These are phyloP conservation scores for Drosophila mayri DNA, from an alignment of 1,140 invertebrate species.

Conservation along the genomic window DNA sequence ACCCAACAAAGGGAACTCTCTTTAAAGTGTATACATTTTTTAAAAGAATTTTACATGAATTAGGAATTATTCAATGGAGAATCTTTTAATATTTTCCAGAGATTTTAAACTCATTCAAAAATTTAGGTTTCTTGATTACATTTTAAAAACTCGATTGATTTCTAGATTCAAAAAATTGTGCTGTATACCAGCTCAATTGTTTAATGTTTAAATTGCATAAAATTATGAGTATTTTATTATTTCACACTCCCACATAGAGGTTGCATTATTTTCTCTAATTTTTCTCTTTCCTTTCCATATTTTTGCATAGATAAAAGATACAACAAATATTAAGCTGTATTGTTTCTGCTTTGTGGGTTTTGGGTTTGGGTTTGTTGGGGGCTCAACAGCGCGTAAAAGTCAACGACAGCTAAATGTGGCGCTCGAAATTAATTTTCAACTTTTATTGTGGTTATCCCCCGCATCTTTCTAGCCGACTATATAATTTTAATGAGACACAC, in stretches of 20 bases:
- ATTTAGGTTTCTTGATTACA: too few relatives aligned
- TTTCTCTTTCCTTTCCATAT: conserved; percentile 38
- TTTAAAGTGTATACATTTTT: background rate
- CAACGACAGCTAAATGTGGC: conserved; percentile 77
- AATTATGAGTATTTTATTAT: too few relatives aligned
- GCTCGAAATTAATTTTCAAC: conserved; percentile 72
- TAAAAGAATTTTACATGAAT: too few relatives aligned
- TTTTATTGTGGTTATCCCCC: conserved; percentile 72
- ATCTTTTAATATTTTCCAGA: too few relatives aligned
- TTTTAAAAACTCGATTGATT: too few relatives aligned
- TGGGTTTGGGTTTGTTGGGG: conserved; percentile 32
- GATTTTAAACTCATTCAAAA: too few relatives aligned
- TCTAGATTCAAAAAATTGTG: too few relatives aligned
- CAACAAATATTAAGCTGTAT: conserved; percentile 25
- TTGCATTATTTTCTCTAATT: conserved; percentile 5
- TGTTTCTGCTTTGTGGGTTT: conserved; percentile 36
- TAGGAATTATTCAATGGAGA: too few relatives aligned
- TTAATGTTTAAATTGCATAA: too few relatives aligned
- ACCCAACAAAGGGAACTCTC: background rate
- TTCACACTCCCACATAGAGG: too few relatives aligned
- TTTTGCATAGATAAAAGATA: conserved; percentile 77
- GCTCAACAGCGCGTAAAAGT: conserved; percentile 80
- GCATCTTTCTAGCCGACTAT: conserved; percentile 35
- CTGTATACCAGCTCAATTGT: too few relatives aligned
- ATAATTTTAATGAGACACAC: conserved; percentile 72